Base-by-base conservation (phyloP, 1,140 invertebrate genomes). In the Drosophila takahashii region DNA sequence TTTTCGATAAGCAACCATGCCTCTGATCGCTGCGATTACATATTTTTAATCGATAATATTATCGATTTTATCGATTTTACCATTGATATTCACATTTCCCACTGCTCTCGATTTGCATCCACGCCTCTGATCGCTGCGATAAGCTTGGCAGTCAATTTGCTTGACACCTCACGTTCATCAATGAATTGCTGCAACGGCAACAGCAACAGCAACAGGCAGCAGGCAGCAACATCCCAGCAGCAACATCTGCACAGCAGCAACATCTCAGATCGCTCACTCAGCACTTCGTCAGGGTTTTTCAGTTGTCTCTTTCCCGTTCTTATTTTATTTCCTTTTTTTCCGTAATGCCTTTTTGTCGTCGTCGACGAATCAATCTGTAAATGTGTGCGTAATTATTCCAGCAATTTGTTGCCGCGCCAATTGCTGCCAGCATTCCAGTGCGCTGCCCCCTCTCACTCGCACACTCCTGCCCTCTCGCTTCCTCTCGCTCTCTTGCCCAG, bases 381-480 rank as follows among this genome's bases (percentile, higher is more conserved):
- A 78, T 86, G 81, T 83, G 70, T 81, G 79, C 81, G 81, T 91
- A 91, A 91, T 91, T 91, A 91, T 91, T 91, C 77, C 81, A 91
- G 80, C 85, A 91, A 91, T 91, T 91, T 91, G 90, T 91, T 83
- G 89, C 71, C 73, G 72, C 57, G 90, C 89, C 89, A 91, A 91
- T 91, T 90, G 90, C 81, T 61, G 74, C 53, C 69, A 69, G 85
- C 79, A 91, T 91, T 91, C 84, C 79, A 58, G 32, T 36, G 45
- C 48, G 16, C 34, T 22, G 59, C 15, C 8, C 37, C n/a, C 36
- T 39, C 10, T 51, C 29, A 15, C 41, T 39, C 44, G 5, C 44
- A 4, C 45, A 2, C 13, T 48, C 13, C 29, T n/a, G 16, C 41
- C n/a, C 22, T 39, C 9, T 47, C 29, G 22, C 41, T 56, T 37